These are phyloP conservation scores for Phrynosoma blainvillii DNA, from an alignment of 2,113 vertebrate genomes.

Conservation along the genomic window DNA sequence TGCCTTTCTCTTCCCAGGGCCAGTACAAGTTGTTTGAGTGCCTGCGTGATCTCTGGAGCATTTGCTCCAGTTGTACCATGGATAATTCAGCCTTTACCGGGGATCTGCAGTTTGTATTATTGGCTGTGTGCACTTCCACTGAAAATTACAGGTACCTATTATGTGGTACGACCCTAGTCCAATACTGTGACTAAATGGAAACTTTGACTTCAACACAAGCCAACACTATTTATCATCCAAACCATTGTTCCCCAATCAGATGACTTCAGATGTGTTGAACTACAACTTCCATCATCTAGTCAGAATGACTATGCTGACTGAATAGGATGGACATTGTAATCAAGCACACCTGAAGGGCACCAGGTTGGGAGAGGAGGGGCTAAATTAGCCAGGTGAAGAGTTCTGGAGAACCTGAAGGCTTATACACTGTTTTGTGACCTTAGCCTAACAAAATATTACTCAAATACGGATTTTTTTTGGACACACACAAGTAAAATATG, in stretches of 20 bases:
- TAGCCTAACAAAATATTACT: too few relatives aligned
- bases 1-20: too few relatives aligned
- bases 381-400: neutral
- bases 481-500: too few relatives aligned
- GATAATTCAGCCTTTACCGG: neutral
- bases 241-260: too few relatives aligned
- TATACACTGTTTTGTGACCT: neutral
- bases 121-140: neutral
- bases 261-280: neutral
- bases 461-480: too few relatives aligned
- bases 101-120: neutral
- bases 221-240: neutral
- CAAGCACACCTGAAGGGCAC: neutral
- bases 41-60: too few relatives aligned
- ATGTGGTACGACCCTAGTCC: neutral
- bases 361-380: neutral
- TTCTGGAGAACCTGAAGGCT: neutral
- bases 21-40: too few relatives aligned
- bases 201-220: neutral
- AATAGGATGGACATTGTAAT: neutral
- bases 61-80: too few relatives aligned
- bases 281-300: neutral
- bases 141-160: neutral
- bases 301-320: neutral
- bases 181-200: neutral